These are phyloP conservation scores for Halocynthia roretzi DNA, from an alignment of 23 tunicate species.

Conservation along the genomic window DNA sequence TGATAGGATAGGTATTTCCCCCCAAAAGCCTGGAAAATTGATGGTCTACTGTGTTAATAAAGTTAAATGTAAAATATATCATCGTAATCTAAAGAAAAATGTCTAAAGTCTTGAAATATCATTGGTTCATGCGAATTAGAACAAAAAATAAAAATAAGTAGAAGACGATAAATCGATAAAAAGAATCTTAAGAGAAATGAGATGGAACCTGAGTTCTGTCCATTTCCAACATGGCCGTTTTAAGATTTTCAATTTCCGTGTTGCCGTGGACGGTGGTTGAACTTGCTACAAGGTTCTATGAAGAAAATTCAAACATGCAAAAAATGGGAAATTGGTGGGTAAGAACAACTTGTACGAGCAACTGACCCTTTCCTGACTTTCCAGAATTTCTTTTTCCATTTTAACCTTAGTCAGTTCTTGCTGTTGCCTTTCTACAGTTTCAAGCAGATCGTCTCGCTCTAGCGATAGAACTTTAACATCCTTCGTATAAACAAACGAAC, in stretches of 20 bases:
- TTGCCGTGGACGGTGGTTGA: constrained; percentile 9
- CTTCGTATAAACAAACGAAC: constrained; percentile 7
- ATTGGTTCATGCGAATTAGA: not conserved
- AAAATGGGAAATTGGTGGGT: too few relatives aligned
- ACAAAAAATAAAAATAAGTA: not conserved
- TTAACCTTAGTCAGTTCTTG: constrained; percentile 22
- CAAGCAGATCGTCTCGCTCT: constrained; percentile 50
- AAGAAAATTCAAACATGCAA: too few relatives aligned
- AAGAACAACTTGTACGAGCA: too few relatives aligned
- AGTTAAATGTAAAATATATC: too few relatives aligned
- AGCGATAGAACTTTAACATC: constrained; percentile 31
- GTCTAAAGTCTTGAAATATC: too few relatives aligned
- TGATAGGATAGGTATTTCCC: too few relatives aligned
- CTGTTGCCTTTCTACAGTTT: constrained; percentile 13
- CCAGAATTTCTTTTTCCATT: constrained; percentile 19
- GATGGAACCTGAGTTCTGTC: constrained; percentile 35
- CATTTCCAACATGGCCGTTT: constrained; percentile 32
- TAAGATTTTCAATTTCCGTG: constrained; percentile 32
- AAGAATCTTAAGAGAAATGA: too few relatives aligned
- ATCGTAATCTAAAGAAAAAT: too few relatives aligned
- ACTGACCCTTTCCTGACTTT: constrained; percentile 7
- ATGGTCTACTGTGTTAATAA: too few relatives aligned
- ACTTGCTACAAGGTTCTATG: too few relatives aligned
- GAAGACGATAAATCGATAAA: too few relatives aligned
- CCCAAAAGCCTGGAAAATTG: too few relatives aligned